Evolutionary conservation across 2,888 invertebrate species (phyloP), one percentile per base, ranked within the genome.

Genomic region (Norana najaformis): DNA sequence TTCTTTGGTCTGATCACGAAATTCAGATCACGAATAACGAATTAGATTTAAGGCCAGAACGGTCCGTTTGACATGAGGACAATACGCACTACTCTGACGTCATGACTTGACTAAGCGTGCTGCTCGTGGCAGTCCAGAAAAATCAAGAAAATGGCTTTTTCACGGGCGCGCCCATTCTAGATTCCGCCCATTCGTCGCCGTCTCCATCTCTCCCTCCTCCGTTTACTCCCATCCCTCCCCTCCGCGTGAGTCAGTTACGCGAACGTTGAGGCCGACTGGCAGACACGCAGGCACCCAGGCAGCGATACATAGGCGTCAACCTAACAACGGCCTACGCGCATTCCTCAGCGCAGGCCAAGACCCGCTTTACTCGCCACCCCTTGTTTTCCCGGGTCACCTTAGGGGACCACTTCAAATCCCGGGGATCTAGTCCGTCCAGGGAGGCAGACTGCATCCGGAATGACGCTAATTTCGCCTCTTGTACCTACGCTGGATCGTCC

Each of bases 131-230:
- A 85, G 85, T 23, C 85, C 36, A 85, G 85, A 85, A 85, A 85
- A 85, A 36, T 85, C 85, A 37, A 85, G 85, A 85, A 85, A 85
- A 16, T 36, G 35, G 85, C 23, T 85, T 85, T 85, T 85, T 85
- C 35, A 35, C 35, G 85, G 85, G 85, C 85, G 85, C 37, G 37
- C 35, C 85, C 36, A 85, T 37, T 85, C 85, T 85, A 23, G 85
- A 85, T 85, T 69, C 85, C 85, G 85, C 85, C 85, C 85, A 36
- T 37, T 23, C 23, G 53, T 23, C 18, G 23, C 23, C 16, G 53
- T 53, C 53, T 53, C 53, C 85, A 13, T 37, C 35, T 37, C 85
- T 34, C 4, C 85, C 36, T n/a, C 85, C 34, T 37, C 85, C 85
- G n/a, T 37, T 35, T 23, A 20, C 85, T 23, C 36, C 36, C 85